Evolutionary conservation across 2,797 vertebrate species (phyloP).

Genomic region (Emys orbicularis): DNA sequence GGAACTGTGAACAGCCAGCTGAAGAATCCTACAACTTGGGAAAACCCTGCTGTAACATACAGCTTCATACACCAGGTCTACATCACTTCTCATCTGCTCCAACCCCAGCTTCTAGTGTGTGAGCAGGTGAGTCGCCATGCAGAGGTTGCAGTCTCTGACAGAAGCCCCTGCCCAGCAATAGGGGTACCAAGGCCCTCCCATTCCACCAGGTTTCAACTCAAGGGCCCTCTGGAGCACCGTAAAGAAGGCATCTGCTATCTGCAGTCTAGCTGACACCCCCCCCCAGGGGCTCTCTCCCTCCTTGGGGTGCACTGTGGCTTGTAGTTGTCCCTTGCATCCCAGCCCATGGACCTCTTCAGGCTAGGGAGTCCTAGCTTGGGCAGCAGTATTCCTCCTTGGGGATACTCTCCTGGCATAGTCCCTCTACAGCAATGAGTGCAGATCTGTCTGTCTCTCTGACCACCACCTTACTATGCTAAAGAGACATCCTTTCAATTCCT

Average conservation of each 20-base stretch:
- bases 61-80: neutral
- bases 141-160: neutral
- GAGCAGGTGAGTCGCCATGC: neutral
- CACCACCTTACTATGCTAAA: neutral
- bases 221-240: neutral
- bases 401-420: neutral
- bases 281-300: neutral
- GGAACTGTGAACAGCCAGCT: neutral
- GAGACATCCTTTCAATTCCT: neutral
- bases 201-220: neutral
- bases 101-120: neutral
- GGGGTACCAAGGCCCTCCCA: neutral
- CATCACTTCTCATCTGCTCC: neutral
- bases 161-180: neutral
- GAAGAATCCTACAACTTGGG: neutral
- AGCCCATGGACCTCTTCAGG: too few relatives aligned
- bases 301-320: neutral
- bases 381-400: neutral
- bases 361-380: neutral
- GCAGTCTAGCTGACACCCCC: neutral
- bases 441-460: neutral
- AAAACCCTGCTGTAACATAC: neutral
- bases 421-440: neutral
- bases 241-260: neutral
- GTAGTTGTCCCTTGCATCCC: too few relatives aligned